phyloP scores from a whole-genome alignment of 2,888 invertebrate genomes.

The Pachydiplax longipennis region DNA sequence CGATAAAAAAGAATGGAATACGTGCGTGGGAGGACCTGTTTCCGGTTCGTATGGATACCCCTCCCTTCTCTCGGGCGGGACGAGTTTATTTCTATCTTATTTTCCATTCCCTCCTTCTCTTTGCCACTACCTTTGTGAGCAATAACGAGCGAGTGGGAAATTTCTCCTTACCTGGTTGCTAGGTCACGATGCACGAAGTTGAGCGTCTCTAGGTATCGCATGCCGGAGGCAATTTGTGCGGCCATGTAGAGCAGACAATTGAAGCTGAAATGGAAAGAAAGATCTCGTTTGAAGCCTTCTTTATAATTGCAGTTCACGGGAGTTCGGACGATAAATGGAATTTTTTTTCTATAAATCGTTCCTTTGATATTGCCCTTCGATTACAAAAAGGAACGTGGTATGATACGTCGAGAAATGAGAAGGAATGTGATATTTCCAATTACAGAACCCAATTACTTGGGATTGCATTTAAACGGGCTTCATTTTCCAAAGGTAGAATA shows the following conservation, averaged over 20 bases:
- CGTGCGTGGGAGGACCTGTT: slow-evolving; percentile 40
- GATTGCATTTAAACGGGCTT: too few species aligned
- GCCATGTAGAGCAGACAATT: slow-evolving; percentile 82
- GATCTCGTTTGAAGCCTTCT: neutral
- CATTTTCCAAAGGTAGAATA: too few species aligned
- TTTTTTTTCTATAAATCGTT: too few species aligned
- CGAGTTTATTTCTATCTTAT: neutral
- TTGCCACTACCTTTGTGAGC: neutral
- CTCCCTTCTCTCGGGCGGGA: neutral
- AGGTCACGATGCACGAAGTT: slow-evolving; percentile 92
- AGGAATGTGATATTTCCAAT: too few species aligned
- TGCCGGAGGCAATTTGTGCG: slow-evolving; percentile 86
- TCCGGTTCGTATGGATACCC: slow-evolving; percentile 4
- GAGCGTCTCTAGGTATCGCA: slow-evolving; percentile 86
- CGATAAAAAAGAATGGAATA: slow-evolving; percentile 37
- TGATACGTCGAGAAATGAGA: too few species aligned
- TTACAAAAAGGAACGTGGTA: too few species aligned
- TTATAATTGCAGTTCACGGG: neutral
- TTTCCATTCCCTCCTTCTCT: neutral
- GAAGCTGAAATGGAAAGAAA: slow-evolving; percentile 63
- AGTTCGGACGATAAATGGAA: neutral
- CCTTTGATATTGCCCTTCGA: too few species aligned
- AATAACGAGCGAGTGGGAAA: neutral
- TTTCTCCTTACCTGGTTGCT: slow-evolving; percentile 71
- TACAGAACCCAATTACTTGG: too few species aligned